Percentiles rank a stretch among this genome's conserved stretches.
These are phyloP conservation scores for Lepisosteus oculatus DNA, from an alignment of 2,113 vertebrate species.

Conservation along the genomic window DNA sequence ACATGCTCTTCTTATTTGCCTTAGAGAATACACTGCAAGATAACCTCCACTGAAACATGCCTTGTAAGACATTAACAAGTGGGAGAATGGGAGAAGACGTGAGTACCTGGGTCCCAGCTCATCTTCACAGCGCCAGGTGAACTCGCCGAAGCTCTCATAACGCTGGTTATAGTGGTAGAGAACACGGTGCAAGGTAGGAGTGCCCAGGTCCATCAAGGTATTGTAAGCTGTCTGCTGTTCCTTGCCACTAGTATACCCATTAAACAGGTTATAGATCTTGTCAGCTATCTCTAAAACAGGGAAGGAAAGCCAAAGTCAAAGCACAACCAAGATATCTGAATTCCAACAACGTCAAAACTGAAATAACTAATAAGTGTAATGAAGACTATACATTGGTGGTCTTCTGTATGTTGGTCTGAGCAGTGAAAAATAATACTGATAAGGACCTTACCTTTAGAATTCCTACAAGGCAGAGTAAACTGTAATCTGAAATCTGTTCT, in stretches of 20 bases:
- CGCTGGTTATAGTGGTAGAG: constrained; percentile 97
- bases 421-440: too few relatives aligned
- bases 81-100: not conserved
- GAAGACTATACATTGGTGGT: too few relatives aligned
- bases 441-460: too few relatives aligned
- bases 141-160: constrained; percentile 96
- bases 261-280: constrained; percentile 98
- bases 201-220: constrained; percentile 90
- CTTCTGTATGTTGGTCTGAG: too few relatives aligned
- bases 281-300: constrained; percentile 84
- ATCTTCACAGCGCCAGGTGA: constrained; percentile 97
- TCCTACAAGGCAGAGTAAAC: too few relatives aligned
- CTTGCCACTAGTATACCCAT: constrained; percentile 95
- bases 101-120: constrained; percentile 90
- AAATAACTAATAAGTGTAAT: too few relatives aligned
- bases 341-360: too few relatives aligned
- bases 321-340: not conserved
- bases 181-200: constrained; percentile 88
- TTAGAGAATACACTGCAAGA: too few relatives aligned
- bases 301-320: not conserved
- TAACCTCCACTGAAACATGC: not conserved
- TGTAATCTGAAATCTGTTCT: too few relatives aligned
- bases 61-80: not conserved
- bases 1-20: too few relatives aligned
- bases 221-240: constrained; percentile 98